A percentile compares a stretch with the other conserved stretches of the same genome.
Conservation (phyloP, 1,140 invertebrate genomes). For the Pantala flavescens region DNA sequence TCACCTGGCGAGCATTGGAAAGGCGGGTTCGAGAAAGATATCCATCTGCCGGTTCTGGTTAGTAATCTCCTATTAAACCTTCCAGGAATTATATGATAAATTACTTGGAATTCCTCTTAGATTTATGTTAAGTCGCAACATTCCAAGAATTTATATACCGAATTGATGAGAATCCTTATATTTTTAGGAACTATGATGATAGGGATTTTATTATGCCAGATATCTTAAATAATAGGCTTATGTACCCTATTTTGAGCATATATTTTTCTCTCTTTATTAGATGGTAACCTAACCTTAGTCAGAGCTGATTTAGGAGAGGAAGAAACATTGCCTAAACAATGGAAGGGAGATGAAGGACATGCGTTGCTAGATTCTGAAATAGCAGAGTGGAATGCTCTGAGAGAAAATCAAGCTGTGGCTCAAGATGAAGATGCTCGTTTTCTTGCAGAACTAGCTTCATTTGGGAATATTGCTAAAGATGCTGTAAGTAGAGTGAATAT, state of each 20-base stretch:
- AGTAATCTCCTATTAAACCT: background rate
- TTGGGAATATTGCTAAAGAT: constrained; percentile 33
- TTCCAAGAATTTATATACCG: too few relatives aligned
- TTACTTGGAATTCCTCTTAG: too few relatives aligned
- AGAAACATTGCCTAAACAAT: background rate
- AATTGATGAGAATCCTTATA: too few relatives aligned
- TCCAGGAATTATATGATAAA: too few relatives aligned
- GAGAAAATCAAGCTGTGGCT: background rate
- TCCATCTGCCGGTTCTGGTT: constrained; percentile 32
- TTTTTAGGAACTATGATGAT: too few relatives aligned
- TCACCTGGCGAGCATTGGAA: constrained; percentile 47
- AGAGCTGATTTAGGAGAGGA: background rate
- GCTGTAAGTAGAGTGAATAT: constrained; percentile 48
- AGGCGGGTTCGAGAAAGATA: constrained; percentile 45
- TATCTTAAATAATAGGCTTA: too few relatives aligned
- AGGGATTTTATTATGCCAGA: too few relatives aligned
- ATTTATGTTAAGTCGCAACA: too few relatives aligned
- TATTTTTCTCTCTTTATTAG: background rate
- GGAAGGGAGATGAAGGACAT: background rate
- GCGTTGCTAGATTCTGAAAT: background rate
- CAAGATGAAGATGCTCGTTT: background rate
- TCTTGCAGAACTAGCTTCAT: background rate
- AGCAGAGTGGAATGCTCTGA: background rate
- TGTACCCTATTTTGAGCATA: too few relatives aligned
- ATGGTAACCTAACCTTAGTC: background rate